Evolutionary conservation across 2,888 invertebrate genomes (phyloP), one percentile per base, ranked within the genome.

Genomic region (Seira ritae): DNA sequence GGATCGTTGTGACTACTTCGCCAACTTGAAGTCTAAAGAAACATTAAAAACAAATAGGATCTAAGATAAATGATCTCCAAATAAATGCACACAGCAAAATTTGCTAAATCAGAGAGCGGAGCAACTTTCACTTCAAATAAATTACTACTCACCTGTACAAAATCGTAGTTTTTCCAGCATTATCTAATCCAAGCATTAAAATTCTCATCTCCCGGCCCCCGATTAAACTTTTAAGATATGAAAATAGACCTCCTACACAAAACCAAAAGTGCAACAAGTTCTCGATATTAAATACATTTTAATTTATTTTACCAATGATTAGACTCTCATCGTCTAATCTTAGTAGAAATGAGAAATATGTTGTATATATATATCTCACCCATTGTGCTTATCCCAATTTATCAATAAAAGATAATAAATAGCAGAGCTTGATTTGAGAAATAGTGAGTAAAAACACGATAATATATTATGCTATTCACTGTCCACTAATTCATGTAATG

Each of bases 121-220:
- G n/a, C n/a, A n/a, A n/a, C n/a, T n/a, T n/a, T n/a, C n/a, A n/a
- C n/a, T n/a, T n/a, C 12, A 42, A 42, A 42, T 42, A 42, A 42
- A 42, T 42, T 6, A 42, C 42, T 12, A n/a, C 50, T 80, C 77
- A 91, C 92, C 96, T 95, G 92, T 99, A 99, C 87, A 99, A 92
- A 92, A 99, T 99, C 85, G 99, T 99, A 0, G 99, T 99, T 93
- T 99, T 99, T 88, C 99, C 99, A 91, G 99, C 99, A 85, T 98
- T 99, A 92, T 99, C 99, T 89, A 99, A 92, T 3, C 99, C 99
- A 80, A 99, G 93, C 91, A 99, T 99, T 89, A 99, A 92, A 91
- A 99, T 99, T 90, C 99, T 93, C 96, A 99, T 98, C 93, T 99
- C 99, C 90, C 98, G 95, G 87, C 96, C 97, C 66, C 99, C 99